Conservation (phyloP, 2,113 vertebrate species). For the Rhadina sibilatrix region DNA sequence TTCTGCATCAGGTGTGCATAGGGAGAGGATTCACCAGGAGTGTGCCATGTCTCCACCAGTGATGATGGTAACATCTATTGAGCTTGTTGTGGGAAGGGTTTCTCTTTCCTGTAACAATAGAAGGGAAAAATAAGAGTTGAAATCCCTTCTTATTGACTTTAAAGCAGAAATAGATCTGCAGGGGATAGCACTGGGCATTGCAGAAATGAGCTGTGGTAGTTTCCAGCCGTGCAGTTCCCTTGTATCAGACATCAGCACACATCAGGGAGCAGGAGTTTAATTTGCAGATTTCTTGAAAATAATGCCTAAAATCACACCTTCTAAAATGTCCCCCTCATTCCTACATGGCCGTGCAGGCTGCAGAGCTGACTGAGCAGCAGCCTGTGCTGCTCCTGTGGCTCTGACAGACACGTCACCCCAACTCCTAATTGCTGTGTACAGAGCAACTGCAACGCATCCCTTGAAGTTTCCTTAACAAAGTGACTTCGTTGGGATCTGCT, state of each 20-base stretch:
- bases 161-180: not conserved
- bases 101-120: not conserved
- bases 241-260: not conserved
- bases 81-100: not conserved
- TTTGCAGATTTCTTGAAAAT: not conserved
- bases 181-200: not conserved
- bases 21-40: not conserved
- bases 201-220: not conserved
- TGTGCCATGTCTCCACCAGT: not conserved
- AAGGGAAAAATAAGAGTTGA: not conserved
- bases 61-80: not conserved
- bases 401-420: not conserved
- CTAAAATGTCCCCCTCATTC: not conserved
- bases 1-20: not conserved
- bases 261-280: not conserved
- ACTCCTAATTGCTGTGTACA: not conserved
- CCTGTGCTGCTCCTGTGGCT: not conserved
- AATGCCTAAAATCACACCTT: not conserved
- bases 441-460: not conserved
- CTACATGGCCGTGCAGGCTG: not conserved
- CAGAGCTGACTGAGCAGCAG: not conserved
- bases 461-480: not conserved
- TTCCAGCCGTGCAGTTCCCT: not conserved
- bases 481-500: not conserved
- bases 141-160: not conserved